Evolutionary conservation across 2,113 vertebrate genomes (phyloP).

Genomic region (Trinectes maculatus): DNA sequence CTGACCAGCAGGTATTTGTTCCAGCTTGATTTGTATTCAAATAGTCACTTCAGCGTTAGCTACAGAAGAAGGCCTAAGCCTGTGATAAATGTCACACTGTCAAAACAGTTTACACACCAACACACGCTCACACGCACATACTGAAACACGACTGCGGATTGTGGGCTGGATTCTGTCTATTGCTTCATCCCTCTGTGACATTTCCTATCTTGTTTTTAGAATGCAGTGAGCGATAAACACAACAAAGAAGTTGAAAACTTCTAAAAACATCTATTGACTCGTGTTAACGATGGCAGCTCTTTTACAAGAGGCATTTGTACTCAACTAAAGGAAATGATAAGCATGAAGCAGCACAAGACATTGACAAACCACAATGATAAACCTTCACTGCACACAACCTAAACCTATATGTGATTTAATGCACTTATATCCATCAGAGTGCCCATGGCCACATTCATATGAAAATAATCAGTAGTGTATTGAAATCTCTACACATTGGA

Average conservation of each 20-base stretch:
- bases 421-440: no score
- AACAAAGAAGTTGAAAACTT: slow-evolving; percentile 19
- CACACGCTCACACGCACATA: slow-evolving; percentile 9
- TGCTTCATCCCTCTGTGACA: slow-evolving; percentile 28
- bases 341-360: not conserved
- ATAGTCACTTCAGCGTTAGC: slow-evolving; percentile 52
- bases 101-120: slow-evolving; percentile 23
- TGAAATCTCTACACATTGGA: no score
- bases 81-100: slow-evolving; percentile 48
- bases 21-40: slow-evolving; percentile 62
- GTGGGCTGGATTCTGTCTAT: slow-evolving; percentile 41
- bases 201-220: slow-evolving; percentile 9
- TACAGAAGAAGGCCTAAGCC: slow-evolving; percentile 47
- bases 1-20: slow-evolving; percentile 41
- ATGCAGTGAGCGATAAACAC: slow-evolving; percentile 8
- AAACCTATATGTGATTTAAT: no score
- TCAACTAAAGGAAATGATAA: not conserved
- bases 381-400: not conserved
- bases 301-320: not conserved
- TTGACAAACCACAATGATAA: not conserved
- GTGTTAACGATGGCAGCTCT: not conserved
- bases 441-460: no score
- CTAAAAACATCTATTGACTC: slow-evolving; percentile 19
- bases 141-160: slow-evolving; percentile 15
- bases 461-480: no score